Evolutionary conservation across 37 sponge, comb jelly and placozoan species (phyloP).

Genomic region (Halichondria panicea): DNA sequence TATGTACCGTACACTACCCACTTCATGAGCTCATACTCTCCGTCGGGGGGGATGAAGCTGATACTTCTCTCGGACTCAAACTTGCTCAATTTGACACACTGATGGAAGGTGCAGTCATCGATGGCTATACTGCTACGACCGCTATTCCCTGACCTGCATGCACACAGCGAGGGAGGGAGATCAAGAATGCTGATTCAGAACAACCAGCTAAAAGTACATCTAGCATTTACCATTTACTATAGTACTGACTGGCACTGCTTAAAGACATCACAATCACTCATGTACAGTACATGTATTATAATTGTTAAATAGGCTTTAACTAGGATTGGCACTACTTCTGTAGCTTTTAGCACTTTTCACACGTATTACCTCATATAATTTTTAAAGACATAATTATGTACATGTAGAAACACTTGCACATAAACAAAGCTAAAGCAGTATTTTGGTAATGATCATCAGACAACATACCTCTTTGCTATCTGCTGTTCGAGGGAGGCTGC

Average conservation of each 20-base stretch:
- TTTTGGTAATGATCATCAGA: too few relatives aligned
- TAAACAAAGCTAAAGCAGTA: too few relatives aligned
- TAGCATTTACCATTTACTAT: not conserved
- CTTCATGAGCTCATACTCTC: conserved; percentile 97
- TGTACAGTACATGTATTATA: too few relatives aligned
- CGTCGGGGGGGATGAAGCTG: conserved; percentile 98
- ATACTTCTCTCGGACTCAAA: conserved; percentile 96
- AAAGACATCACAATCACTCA: conserved; percentile 4
- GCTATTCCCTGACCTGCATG: conserved; percentile 51
- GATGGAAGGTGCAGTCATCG: conserved; percentile 97
- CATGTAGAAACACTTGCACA: too few relatives aligned
- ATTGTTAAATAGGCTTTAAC: too few relatives aligned
- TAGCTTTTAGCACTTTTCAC: too few relatives aligned
- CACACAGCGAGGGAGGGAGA: too few relatives aligned
- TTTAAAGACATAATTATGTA: too few relatives aligned
- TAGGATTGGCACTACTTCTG: too few relatives aligned
- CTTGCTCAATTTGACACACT: conserved; percentile 96
- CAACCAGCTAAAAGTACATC: not conserved
- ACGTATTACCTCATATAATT: too few relatives aligned
- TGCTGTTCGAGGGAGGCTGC: conserved; percentile 66
- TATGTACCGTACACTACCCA: conserved; percentile 5
- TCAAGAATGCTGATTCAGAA: too few relatives aligned
- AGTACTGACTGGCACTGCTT: too few relatives aligned
- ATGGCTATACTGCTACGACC: conserved; percentile 79
- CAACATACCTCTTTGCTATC: conserved; percentile 43